phyloP scores from a whole-genome alignment of 2,797 vertebrate genomes.

The Urophycis tenuis region DNA sequence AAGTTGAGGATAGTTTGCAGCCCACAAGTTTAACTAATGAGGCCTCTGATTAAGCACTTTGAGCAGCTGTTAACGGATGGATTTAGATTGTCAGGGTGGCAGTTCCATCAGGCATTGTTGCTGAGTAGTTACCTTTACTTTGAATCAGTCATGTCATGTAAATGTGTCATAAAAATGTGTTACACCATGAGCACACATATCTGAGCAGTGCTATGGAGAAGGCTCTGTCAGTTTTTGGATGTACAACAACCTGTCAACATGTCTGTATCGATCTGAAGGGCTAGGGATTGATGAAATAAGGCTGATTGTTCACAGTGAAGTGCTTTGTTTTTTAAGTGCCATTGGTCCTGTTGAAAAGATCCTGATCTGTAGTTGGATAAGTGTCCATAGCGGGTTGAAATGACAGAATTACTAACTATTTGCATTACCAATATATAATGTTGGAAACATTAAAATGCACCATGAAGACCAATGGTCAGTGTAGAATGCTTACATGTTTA shows the following conservation, averaged over 20 bases:
- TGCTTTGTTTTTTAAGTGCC: constrained; percentile 62
- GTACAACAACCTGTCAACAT: constrained; percentile 32
- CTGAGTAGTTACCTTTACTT: constrained; percentile 27
- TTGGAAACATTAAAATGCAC: not conserved
- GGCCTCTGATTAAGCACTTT: constrained; percentile 28
- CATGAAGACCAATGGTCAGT: constrained; percentile 18
- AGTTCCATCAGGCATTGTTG: constrained; percentile 35
- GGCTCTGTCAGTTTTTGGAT: constrained; percentile 30
- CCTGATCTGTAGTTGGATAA: constrained; percentile 25
- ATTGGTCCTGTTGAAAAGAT: constrained; percentile 44
- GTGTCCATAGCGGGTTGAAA: constrained; percentile 25
- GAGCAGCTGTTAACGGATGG: constrained; percentile 16
- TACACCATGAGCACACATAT: constrained; percentile 30
- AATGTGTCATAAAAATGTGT: constrained; percentile 42
- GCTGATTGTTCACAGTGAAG: constrained; percentile 52
- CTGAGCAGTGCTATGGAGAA: constrained; percentile 31
- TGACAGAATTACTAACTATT: constrained; percentile 13
- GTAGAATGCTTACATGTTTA: not conserved
- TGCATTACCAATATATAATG: constrained; percentile 29
- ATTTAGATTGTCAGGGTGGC: constrained; percentile 32
- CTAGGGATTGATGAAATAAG: constrained; percentile 25
- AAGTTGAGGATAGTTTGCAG: constrained; percentile 29
- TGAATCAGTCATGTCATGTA: constrained; percentile 32
- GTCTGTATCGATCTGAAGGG: constrained; percentile 30
- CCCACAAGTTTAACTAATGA: constrained; percentile 35